Base-by-base conservation (phyloP, 2,888 invertebrate genomes). In the Meteorus cinctellus region DNA sequence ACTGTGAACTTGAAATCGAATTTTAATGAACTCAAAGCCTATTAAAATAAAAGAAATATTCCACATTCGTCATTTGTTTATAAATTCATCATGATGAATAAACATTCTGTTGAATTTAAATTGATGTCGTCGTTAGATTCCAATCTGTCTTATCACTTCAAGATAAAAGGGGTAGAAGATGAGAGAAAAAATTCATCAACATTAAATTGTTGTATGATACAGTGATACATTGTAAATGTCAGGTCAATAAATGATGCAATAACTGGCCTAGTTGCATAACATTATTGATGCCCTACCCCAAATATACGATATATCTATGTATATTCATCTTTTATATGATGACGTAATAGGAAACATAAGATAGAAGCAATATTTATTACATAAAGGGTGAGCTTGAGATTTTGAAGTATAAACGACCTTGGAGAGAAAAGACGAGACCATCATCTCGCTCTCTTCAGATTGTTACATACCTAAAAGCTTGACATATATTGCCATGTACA, bases 241-340 rank as follows among this genome's bases (percentile, higher is more conserved):
- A 76, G 76, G 71, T 76, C 75, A 79, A 55, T 76, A 77, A 80
- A 78, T 75, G 75, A 80, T 80, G 76, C 77, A 80, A 75, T 74
- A 70, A 67, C 48, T 71, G 80, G 66, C 80, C 80, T 75, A 80
- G 77, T 79, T 80, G 62, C 80, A 79, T 80, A 51, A 65, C 68
- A 79, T 79, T 73, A 79, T 73, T 19, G 19, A 55, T 19, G 55
- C 55, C 55, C 55, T n/a, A 55, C 55, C 55, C 55, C 19, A 55
- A 55, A 55, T 19, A 55, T 10, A 24, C 5, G 4, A 55, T 19
- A 55, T 19, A 55, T 8, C 19, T 8, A 55, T 19, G 5, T 8
- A 55, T 6, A 24, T 8, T 12, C 5, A 55, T 19, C 2, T 10
- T 19, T n/a, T 55, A 55, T 55, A 8, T 34, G 29, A 27, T 29